These are phyloP conservation scores for Pantala flavescens DNA, from an alignment of 1,140 invertebrate species.

Conservation along the genomic window DNA sequence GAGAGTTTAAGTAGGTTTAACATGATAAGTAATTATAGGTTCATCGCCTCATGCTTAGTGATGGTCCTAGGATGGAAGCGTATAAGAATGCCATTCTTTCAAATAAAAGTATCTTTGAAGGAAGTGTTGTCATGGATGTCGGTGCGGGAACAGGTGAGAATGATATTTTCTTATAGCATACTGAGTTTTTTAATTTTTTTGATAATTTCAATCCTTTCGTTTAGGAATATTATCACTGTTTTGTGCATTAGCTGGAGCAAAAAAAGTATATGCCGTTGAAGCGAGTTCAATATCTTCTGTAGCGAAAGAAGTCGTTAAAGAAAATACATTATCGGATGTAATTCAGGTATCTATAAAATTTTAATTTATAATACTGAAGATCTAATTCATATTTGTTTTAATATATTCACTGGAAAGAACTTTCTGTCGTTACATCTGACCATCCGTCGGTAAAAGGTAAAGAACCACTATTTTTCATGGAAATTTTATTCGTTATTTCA, in stretches of 20 bases:
- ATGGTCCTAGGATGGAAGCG: constrained; percentile 49
- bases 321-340: constrained; percentile 31
- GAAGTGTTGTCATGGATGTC: constrained; percentile 67
- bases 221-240: constrained; percentile 90
- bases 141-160: constrained; percentile 68
- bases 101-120: constrained; percentile 41
- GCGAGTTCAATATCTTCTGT: constrained; percentile 75
- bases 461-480: too few relatives aligned
- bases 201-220: constrained; percentile 17
- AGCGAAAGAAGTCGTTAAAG: constrained; percentile 65
- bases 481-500: too few relatives aligned
- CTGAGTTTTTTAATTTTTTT: constrained; percentile 10
- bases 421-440: too few relatives aligned
- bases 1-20: too few relatives aligned
- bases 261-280: constrained; percentile 84
- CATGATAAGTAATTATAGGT: constrained; percentile 40
- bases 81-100: constrained; percentile 52
- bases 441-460: too few relatives aligned
- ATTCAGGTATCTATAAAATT: constrained; percentile 24
- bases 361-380: too few relatives aligned
- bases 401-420: too few relatives aligned
- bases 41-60: constrained; percentile 65
- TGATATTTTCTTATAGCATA: constrained; percentile 17
- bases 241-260: constrained; percentile 84
- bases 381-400: too few relatives aligned